Percentiles rank a stretch among this genome's conserved stretches.
These are phyloP conservation scores for Antechinus flavipes DNA, from an alignment of 2,113 vertebrate genomes.

Conservation along the genomic window DNA sequence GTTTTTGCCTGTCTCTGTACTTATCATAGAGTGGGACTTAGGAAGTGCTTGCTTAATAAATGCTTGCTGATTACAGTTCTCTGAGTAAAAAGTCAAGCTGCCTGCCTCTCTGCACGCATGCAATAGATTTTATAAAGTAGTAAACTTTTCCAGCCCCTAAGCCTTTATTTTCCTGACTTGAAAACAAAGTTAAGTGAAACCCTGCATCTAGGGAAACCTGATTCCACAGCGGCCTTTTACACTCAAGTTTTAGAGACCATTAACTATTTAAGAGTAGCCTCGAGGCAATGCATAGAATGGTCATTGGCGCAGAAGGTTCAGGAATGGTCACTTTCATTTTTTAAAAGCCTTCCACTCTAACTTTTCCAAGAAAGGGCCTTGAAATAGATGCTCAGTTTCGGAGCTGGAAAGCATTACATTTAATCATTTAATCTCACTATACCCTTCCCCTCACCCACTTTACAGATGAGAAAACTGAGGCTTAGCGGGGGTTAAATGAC, in stretches of 20 bases:
- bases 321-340: neutral
- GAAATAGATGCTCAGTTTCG: neutral
- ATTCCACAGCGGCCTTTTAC: neutral
- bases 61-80: neutral
- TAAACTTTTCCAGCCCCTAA: neutral
- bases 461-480: neutral
- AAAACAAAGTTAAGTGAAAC: neutral
- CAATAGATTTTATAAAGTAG: neutral
- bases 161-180: neutral
- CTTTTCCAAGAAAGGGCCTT: accelerated
- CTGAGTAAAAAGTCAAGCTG: neutral
- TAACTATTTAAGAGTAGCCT: neutral
- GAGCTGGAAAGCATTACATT: neutral
- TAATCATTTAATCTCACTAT: neutral
- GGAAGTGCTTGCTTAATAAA: neutral
- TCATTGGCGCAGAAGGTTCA: neutral
- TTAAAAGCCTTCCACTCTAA: neutral
- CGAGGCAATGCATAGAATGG: neutral
- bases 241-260: neutral
- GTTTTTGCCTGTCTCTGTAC: neutral
- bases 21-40: neutral
- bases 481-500: neutral
- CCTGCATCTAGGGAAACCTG: neutral
- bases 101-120: accelerated
- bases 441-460: neutral